Percentiles rank a stretch among this genome's conserved stretches.
Conservation (phyloP, 2,113 vertebrate species). For the Myiopsitta monachus region DNA sequence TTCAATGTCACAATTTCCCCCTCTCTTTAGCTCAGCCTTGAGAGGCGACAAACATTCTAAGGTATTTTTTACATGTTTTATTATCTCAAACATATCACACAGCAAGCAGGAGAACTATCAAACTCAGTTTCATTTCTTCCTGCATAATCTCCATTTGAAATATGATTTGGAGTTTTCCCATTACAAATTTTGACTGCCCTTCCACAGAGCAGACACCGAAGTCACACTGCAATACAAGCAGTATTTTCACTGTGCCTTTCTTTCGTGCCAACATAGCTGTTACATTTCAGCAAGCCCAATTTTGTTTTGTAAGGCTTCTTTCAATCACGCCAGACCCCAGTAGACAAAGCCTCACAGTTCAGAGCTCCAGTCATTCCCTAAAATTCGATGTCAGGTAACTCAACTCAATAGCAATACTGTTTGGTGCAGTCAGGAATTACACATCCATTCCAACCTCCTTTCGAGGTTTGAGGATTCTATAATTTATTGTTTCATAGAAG, state of each 20-base stretch:
- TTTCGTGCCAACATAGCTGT: slow-evolving; percentile 32
- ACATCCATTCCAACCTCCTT: neutral
- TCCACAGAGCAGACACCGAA: neutral
- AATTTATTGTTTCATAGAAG: slow-evolving; percentile 21
- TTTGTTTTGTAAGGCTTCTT: slow-evolving; percentile 49
- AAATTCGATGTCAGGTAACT: slow-evolving; percentile 51
- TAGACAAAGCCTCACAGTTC: slow-evolving; percentile 65
- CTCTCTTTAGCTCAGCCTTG: neutral
- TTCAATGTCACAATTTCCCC: neutral
- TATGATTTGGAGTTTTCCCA: neutral
- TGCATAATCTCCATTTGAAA: neutral
- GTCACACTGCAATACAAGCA: neutral
- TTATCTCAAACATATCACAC: neutral
- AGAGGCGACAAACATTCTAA: neutral
- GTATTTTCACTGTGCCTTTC: neutral
- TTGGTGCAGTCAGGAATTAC: neutral
- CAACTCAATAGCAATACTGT: slow-evolving; percentile 35
- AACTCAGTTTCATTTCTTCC: neutral
- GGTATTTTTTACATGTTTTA: neutral
- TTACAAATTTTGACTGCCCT: neutral
- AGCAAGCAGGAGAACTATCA: neutral
- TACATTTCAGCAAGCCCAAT: slow-evolving; percentile 41
- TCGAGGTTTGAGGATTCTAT: neutral
- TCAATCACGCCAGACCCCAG: slow-evolving; percentile 54
- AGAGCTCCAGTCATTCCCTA: slow-evolving; percentile 3